Conservation (phyloP, 2,113 vertebrate species). For the Castor canadensis region DNA sequence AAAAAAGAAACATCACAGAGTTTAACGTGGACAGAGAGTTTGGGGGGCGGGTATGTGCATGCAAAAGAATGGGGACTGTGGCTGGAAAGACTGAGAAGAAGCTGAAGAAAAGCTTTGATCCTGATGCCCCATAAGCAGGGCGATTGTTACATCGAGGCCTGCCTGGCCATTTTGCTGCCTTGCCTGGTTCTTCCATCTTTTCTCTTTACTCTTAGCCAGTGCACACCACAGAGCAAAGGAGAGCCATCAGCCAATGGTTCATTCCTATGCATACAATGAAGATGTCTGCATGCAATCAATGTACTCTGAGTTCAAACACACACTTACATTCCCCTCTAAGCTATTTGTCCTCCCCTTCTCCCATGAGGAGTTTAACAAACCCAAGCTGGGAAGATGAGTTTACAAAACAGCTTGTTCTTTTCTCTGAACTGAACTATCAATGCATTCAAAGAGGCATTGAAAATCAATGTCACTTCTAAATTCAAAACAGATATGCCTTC, state of each 20-base stretch:
- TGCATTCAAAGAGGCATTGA: slow-evolving; percentile 1
- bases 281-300: not conserved
- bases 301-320: not conserved
- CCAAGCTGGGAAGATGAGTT: not conserved
- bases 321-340: not conserved
- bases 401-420: not conserved
- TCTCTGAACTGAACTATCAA: not conserved
- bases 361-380: not conserved
- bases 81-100: not conserved
- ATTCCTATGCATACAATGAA: slow-evolving; percentile 11
- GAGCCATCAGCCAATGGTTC: not conserved
- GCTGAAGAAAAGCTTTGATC: not conserved
- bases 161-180: not conserved
- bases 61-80: not conserved
- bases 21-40: not conserved
- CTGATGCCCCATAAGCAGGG: too few relatives aligned
- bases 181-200: not conserved
- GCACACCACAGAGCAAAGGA: not conserved
- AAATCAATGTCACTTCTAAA: slow-evolving; percentile 28
- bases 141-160: too few relatives aligned
- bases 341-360: not conserved
- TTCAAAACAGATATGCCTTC: not conserved
- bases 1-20: not conserved
- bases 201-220: not conserved
- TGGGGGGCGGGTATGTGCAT: not conserved